Base-by-base conservation (phyloP, 1,140 invertebrate genomes). In the Melipona quadrifasciata region DNA sequence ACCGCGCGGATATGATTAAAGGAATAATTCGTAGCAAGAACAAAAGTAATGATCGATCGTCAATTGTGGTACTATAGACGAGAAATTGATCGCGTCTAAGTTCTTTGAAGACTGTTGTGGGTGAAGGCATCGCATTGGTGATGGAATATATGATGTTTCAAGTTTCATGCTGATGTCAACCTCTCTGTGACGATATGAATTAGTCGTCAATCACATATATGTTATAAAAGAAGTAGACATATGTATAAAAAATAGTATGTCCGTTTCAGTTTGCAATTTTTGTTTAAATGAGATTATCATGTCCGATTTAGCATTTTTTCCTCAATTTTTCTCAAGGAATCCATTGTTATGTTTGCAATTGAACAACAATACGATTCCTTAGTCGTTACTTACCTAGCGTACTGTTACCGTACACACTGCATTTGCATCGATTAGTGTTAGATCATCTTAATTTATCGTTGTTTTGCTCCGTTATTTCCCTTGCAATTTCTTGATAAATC, bases 371-470 rank as follows among this genome's bases (percentile, higher is more conserved):
- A 58, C 31, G 64, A 79, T 79, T 64, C 47, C 51, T 47, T 47
- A 5, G 19, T 53, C 17, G 19, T 71, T 78, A 51, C 27, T 5
- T 0, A 57, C 27, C 11, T 0, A 57, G 75, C 67, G 47, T 61
- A 31, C 31, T 27, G 53, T 55, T 70, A 47, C 21, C 34, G n/a
- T 55, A 19, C 16, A 31, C n/a, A 31, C 47, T 67, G 57, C 55
- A 80, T 88, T 86, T 88, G 51, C 87, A 88, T 86, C 77, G 65
- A 86, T 73, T 85, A 88, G 58, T 39, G 47, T 86, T 78, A 86
- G 68, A 89, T 89, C 31, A 8, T 77, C 67, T 47, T 80, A 65
- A 57, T 74, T 76, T 82, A 86, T 86, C 79, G 31, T 31, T 74
- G 39, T 61, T 58, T 76, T 24, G 16, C 21, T 51, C 67, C 80